Conservation (phyloP, 2,113 vertebrate species). For the Rhadina sibilatrix region DNA sequence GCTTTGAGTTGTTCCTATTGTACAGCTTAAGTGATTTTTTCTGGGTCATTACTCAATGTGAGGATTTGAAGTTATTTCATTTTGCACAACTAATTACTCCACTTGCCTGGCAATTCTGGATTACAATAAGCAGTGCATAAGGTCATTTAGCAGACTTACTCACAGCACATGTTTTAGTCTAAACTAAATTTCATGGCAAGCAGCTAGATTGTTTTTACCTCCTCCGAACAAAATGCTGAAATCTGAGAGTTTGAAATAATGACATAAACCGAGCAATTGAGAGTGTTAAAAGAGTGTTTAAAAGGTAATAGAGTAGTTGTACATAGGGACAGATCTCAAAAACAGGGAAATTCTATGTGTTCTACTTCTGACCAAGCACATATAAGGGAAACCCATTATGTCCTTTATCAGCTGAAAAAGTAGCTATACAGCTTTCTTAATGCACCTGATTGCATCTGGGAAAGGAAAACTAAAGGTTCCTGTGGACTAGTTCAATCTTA, state of each 20-base stretch:
- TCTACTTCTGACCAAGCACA: neutral
- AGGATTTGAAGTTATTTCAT: constrained; percentile 54
- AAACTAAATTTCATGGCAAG: constrained; percentile 34
- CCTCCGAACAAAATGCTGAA: constrained; percentile 15
- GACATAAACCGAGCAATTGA: neutral
- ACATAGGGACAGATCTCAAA: neutral
- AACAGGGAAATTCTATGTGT: neutral
- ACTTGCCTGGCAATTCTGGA: constrained; percentile 41
- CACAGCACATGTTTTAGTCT: constrained; percentile 22
- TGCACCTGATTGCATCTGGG: neutral
- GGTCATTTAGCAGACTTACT: constrained; percentile 54
- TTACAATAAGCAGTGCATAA: constrained; percentile 37
- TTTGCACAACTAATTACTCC: constrained; percentile 58
- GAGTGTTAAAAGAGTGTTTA: neutral
- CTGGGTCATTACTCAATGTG: constrained; percentile 43
- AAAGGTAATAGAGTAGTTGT: neutral
- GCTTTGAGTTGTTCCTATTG: neutral
- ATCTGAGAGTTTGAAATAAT: constrained; percentile 2
- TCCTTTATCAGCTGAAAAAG: neutral
- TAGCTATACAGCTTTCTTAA: neutral
- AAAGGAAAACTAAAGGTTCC: constrained; percentile 10
- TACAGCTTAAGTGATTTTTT: constrained; percentile 60
- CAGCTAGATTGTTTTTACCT: constrained; percentile 11
- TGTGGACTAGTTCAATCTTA: neutral
- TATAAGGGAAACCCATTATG: neutral